Evolutionary conservation across 2,113 vertebrate genomes (phyloP).

Genomic region (Serinus canaria): DNA sequence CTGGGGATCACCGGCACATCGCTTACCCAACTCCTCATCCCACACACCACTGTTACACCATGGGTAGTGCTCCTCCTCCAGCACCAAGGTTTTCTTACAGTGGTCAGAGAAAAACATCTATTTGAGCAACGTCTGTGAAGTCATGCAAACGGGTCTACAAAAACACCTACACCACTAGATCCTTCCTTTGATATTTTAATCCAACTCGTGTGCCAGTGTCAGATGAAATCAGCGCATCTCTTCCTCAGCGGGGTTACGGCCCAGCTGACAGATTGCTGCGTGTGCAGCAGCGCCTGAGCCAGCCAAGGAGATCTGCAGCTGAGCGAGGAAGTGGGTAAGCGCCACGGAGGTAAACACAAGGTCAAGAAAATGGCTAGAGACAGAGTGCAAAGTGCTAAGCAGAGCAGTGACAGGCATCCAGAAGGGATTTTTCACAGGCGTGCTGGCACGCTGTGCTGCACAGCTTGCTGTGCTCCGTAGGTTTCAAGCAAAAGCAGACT

Average conservation of each 20-base stretch:
- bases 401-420: constrained; percentile 24
- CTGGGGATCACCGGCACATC: background rate
- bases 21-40: background rate
- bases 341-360: background rate
- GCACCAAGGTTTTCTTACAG: background rate
- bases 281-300: background rate
- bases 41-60: background rate
- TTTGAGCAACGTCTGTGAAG: background rate
- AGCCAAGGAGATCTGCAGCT: background rate
- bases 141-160: background rate
- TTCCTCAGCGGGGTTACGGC: background rate
- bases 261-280: background rate
- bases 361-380: constrained; percentile 22
- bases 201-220: background rate
- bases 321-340: constrained; percentile 12
- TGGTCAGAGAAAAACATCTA: background rate
- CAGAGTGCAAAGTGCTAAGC: background rate
- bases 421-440: constrained; percentile 26
- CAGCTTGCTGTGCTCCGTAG: constrained; percentile 41
- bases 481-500: constrained; percentile 24
- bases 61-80: background rate
- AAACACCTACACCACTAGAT: background rate
- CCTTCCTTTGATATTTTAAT: constrained; percentile 16
- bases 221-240: constrained; percentile 26
- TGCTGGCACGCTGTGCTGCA: constrained; percentile 19